Conservation (phyloP, 2,888 invertebrate genomes). For the Drosophila subquinaria region DNA sequence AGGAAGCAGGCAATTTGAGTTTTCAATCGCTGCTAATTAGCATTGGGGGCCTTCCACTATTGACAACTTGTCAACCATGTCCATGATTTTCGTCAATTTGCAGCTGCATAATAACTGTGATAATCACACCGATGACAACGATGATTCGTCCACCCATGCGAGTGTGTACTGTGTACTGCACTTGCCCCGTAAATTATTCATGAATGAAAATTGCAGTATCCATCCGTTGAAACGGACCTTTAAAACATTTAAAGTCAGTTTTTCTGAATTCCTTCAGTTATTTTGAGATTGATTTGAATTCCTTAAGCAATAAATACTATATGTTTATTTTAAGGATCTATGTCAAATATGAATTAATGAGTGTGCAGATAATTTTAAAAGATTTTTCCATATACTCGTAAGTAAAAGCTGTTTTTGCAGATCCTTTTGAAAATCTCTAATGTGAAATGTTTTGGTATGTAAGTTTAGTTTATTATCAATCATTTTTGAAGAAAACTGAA, state of each 20-base stretch:
- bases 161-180: slow-evolving; percentile 12
- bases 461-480: too few species aligned
- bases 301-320: not conserved
- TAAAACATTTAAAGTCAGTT: not conserved
- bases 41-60: slow-evolving; percentile 46
- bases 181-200: slow-evolving; percentile 37
- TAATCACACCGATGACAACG: slow-evolving; percentile 63
- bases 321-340: too few species aligned
- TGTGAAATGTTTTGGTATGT: too few species aligned
- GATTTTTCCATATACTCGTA: too few species aligned
- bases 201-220: slow-evolving; percentile 13
- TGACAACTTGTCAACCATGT: slow-evolving; percentile 70
- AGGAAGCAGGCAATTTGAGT: slow-evolving; percentile 65
- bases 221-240: not conserved
- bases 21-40: slow-evolving; percentile 81
- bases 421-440: too few species aligned
- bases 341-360: too few species aligned
- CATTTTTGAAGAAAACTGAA: too few species aligned
- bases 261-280: not conserved
- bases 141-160: slow-evolving; percentile 35
- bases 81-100: slow-evolving; percentile 39
- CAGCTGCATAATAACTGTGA: slow-evolving; percentile 60
- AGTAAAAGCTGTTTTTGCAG: too few species aligned
- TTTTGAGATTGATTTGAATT: not conserved
- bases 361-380: too few species aligned